Evolutionary conservation across 2,888 invertebrate genomes (phyloP), one percentile per base, ranked within the genome.

Genomic region (Terebella lapidaria): DNA sequence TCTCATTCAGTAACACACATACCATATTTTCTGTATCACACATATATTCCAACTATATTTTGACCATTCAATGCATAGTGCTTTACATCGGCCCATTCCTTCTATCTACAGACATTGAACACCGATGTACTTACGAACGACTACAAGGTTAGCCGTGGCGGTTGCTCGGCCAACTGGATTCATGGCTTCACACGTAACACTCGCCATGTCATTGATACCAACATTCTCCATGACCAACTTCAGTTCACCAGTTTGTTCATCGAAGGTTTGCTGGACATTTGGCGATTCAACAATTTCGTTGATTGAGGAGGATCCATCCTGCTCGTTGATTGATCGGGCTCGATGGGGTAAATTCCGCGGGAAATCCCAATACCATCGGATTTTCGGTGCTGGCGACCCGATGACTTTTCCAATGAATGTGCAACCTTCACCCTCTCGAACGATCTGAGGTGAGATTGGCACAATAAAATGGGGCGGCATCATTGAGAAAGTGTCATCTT

Each of bases 161-260:
- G 89, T 89, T 2, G 92, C 94, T 61, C 87, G 86, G 52, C 96
- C 96, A 28, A 92, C 86, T 45, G 90, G 83, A 78, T 96, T 96
- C 1, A 89, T 88, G 20, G 95, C 94, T 64, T 92, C 85, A 77
- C 94, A 93, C 10, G 93, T 94, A 79, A 96, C 96, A 54, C 83
- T 84, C 0, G 89, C 90, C 0, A 90, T 88, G 76, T 92, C 91
- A 71, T 90, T 90, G 1, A 87, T 84, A 72, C 89, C 88, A 0
- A 89, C 89, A 81, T 91, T 90, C 72, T 90, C 89, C 64, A 91
- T 90, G 0, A 86, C 86, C 56, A 91, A 80, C 1, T 85, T 85
- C 67, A 89, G 89, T 24, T 86, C 72, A 2, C 89, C 88, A 56
- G 84, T 81, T 28, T 84, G 82, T 25, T 45, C 20, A n/a, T 61